A percentile compares a stretch with the other conserved stretches of the same genome.
Evolutionary conservation across 92 coral and sea anemone genomes (phyloP).

Genomic region (Porites rus): DNA sequence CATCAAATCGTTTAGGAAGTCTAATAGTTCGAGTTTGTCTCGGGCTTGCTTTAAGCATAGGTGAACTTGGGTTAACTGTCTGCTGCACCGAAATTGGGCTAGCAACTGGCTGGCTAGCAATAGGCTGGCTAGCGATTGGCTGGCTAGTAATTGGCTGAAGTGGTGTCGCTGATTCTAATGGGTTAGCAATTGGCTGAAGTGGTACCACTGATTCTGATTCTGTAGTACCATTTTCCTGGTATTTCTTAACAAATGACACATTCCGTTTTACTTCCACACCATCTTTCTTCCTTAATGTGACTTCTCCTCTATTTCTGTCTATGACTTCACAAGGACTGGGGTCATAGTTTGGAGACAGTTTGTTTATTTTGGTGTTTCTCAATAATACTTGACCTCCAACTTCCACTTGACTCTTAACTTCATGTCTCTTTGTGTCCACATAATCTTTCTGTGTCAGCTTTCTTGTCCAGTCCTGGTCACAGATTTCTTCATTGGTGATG

Average conservation of each 20-base stretch:
- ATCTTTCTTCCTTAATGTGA: constrained; percentile 1
- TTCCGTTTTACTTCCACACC: constrained; percentile 13
- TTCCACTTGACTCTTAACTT: too few relatives aligned
- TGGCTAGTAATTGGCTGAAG: too few relatives aligned
- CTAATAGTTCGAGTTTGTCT: too few relatives aligned
- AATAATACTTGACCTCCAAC: too few relatives aligned
- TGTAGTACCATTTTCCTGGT: background rate
- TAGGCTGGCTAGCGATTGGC: background rate
- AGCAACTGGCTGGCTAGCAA: background rate
- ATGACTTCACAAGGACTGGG: constrained; percentile 25
- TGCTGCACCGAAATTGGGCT: background rate
- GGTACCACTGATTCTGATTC: too few relatives aligned
- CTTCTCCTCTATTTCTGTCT: constrained; percentile 20
- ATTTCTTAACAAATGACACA: background rate
- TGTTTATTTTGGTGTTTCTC: too few relatives aligned
- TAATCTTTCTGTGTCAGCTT: constrained; percentile 37
- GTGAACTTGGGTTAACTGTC: too few relatives aligned
- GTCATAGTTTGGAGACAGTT: constrained; percentile 25
- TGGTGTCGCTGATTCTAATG: too few relatives aligned
- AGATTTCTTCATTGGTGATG: too few relatives aligned
- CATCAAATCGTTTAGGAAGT: too few relatives aligned
- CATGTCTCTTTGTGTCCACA: constrained; percentile 10
- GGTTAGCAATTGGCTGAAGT: too few relatives aligned
- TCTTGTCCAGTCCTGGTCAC: constrained; percentile 13
- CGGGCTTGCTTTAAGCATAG: too few relatives aligned